A percentile compares a stretch with the other conserved stretches of the same genome.
Conservation (phyloP, 2,113 vertebrate genomes). For the Aphelocoma coerulescens region DNA sequence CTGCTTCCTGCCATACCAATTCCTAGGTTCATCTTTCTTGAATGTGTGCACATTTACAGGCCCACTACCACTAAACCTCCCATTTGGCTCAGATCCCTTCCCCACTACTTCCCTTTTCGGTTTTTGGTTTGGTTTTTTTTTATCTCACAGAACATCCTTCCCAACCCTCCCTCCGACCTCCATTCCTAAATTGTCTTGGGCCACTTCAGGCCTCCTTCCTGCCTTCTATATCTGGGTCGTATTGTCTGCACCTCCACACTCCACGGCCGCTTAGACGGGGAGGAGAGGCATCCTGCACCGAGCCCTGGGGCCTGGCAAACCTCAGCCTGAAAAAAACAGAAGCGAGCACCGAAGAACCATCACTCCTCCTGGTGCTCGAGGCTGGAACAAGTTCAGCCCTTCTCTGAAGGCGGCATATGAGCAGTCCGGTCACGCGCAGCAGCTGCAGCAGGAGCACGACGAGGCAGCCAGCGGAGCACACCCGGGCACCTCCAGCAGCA, state of each 20-base stretch:
- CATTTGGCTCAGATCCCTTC: background rate
- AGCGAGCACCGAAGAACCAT: background rate
- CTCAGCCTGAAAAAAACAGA: background rate
- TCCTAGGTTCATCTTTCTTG: background rate
- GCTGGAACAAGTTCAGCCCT: background rate
- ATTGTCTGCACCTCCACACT: background rate
- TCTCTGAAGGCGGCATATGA: background rate
- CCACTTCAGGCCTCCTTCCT: background rate
- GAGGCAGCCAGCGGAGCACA: background rate
- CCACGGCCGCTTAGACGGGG: background rate
- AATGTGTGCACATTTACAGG: background rate
- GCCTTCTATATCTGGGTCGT: background rate
- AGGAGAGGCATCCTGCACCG: accelerated
- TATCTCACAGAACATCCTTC: background rate
- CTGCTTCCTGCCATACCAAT: background rate
- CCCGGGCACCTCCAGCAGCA: accelerated
- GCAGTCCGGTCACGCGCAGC: background rate
- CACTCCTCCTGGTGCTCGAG: background rate
- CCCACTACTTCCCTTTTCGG: background rate
- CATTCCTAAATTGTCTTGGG: background rate
- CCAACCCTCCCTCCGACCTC: background rate
- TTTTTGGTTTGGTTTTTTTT: background rate
- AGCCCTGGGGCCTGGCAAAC: background rate
- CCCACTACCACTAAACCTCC: background rate
- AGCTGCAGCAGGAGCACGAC: background rate